These are phyloP conservation scores for Vireo altiloquus DNA, from an alignment of 2,113 vertebrate genomes.

Conservation along the genomic window DNA sequence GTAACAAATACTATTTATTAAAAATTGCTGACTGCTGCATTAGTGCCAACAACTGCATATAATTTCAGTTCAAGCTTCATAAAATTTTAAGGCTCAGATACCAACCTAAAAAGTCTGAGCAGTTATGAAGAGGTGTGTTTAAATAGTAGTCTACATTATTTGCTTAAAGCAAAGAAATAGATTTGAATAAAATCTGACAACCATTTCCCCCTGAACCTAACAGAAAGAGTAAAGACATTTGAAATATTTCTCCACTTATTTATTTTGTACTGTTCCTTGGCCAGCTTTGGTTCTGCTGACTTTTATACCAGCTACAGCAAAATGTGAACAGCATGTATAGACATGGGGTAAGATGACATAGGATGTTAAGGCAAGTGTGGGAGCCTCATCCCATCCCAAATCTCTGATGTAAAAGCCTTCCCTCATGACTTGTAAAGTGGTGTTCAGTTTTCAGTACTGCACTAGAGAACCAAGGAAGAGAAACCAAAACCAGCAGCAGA, in stretches of 20 bases:
- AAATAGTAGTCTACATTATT: conserved; percentile 55
- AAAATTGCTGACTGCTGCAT: conserved; percentile 63
- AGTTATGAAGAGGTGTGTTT: conserved; percentile 53
- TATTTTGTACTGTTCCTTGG: conserved; percentile 22
- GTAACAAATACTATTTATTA: conserved; percentile 59
- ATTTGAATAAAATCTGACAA: conserved; percentile 48
- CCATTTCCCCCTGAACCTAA: not conserved
- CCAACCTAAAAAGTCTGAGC: conserved; percentile 47
- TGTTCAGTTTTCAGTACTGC: not conserved
- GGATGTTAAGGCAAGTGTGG: not conserved
- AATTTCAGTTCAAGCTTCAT: conserved; percentile 63
- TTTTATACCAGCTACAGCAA: not conserved
- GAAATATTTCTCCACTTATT: conserved; percentile 45
- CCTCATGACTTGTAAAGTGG: not conserved
- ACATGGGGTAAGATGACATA: not conserved
- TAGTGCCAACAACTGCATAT: conserved; percentile 65
- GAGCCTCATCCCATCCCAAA: not conserved
- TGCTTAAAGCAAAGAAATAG: conserved; percentile 56
- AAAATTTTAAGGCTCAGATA: conserved; percentile 64
- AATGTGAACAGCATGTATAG: conserved; percentile 3
- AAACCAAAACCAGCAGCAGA: not conserved
- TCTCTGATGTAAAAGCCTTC: not conserved
- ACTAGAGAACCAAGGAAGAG: not conserved
- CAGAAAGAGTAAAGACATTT: conserved; percentile 23
- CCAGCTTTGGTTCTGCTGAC: not conserved